These are phyloP conservation scores for Lepidothrix coronata DNA, from an alignment of 2,113 vertebrate genomes.

Conservation along the genomic window DNA sequence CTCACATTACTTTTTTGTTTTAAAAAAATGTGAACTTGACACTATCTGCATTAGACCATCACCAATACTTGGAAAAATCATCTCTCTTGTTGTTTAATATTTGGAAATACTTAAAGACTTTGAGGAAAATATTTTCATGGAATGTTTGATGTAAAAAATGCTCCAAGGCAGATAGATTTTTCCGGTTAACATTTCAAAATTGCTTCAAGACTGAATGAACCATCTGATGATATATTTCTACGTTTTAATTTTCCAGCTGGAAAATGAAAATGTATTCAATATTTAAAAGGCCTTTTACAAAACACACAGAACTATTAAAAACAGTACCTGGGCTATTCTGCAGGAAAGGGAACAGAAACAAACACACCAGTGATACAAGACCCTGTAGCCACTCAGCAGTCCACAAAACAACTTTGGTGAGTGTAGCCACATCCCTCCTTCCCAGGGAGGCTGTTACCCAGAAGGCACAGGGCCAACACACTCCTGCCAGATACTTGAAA, in stretches of 20 bases:
- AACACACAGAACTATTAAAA: slow-evolving; percentile 49
- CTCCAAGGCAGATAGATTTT: slow-evolving; percentile 66
- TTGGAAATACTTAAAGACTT: slow-evolving; percentile 70
- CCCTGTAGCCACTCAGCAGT: neutral
- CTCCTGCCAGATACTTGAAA: neutral
- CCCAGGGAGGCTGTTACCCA: neutral
- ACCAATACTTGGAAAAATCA: slow-evolving; percentile 32
- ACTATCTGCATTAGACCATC: slow-evolving; percentile 23
- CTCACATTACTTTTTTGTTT: neutral
- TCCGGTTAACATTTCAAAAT: slow-evolving; percentile 62
- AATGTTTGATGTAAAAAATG: slow-evolving; percentile 71
- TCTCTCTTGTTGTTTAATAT: slow-evolving; percentile 62
- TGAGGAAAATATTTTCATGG: slow-evolving; percentile 70
- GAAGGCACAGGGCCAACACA: neutral
- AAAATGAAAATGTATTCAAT: slow-evolving; percentile 59
- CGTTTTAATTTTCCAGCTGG: slow-evolving; percentile 60
- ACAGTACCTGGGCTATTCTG: neutral
- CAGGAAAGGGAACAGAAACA: neutral
- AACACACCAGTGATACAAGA: neutral
- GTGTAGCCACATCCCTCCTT: neutral
- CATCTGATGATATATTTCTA: slow-evolving; percentile 62
- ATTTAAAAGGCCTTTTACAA: slow-evolving; percentile 61
- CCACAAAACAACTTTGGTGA: neutral
- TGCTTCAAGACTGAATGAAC: slow-evolving; percentile 59
- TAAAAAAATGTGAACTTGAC: neutral